Conservation (phyloP, 2,888 invertebrate species). For the Drosophila engyochracea region DNA sequence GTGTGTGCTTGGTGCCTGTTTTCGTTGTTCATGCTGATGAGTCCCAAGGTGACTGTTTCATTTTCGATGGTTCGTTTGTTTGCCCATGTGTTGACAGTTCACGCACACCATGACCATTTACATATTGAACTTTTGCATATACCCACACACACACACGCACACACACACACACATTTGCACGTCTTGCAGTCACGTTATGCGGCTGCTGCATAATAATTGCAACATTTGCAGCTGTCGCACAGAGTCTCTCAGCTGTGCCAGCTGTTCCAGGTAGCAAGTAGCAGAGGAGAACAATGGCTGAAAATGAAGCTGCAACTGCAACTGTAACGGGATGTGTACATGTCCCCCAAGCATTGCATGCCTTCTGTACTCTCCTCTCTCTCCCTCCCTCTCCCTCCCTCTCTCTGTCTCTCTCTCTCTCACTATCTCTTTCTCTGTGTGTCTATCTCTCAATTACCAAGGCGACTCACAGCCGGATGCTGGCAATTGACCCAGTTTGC, state of each 20-base stretch:
- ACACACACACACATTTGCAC: conserved; percentile 15
- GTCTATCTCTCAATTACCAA: conserved; percentile 35
- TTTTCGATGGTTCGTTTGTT: conserved; percentile 68
- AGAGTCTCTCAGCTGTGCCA: conserved; percentile 50
- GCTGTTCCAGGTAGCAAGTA: conserved; percentile 37
- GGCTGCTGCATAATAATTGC: conserved; percentile 75
- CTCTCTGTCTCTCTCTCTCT: neutral
- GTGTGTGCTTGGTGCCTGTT: conserved; percentile 29
- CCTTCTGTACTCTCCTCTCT: conserved; percentile 28
- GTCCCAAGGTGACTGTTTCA: conserved; percentile 79
- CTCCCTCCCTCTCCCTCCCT: neutral
- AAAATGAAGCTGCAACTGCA: conserved; percentile 37
- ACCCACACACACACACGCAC: conserved; percentile 29
- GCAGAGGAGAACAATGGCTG: conserved; percentile 41
- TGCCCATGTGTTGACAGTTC: conserved; percentile 71
- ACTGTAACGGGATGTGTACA: conserved; percentile 46
- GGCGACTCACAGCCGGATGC: conserved; percentile 43
- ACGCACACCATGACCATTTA: conserved; percentile 68
- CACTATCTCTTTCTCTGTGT: neutral
- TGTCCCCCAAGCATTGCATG: conserved; percentile 58
- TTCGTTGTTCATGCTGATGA: conserved; percentile 60
- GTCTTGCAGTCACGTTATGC: conserved; percentile 44
- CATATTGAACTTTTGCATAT: conserved; percentile 72
- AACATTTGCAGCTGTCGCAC: conserved; percentile 64
- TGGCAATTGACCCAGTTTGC: conserved; percentile 48